Evolutionary conservation across 2,888 invertebrate species (phyloP), one percentile per base, ranked within the genome.

Genomic region (Urechis unicinctus): DNA sequence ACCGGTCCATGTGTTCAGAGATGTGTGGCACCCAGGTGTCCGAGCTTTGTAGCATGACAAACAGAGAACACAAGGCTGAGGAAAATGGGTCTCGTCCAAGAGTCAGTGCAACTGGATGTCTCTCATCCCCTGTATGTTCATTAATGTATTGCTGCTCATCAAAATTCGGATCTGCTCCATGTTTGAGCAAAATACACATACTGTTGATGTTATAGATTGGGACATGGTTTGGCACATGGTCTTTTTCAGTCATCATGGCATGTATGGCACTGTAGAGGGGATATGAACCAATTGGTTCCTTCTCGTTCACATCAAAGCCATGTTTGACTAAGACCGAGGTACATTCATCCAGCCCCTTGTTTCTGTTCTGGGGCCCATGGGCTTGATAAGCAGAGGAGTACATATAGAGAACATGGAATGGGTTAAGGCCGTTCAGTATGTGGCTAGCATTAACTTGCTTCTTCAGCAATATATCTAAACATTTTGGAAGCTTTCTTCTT

Each of bases 121-220:
- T 45, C 22, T 67, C 64, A 45, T 66, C 63, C 24, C 64, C 68
- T 28, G 50, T 66, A 64, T 55, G 36, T 22, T 30, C 30, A 28
- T n/a, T 29, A 22, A 47, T 31, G n/a, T 43, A 24, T 1, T 2
- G 17, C 21, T 30, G 50, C 62, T 73, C 73, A 52, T 73, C 66
- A 52, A 72, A 67, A 53, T 73, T 72, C 1, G 70, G 70, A 60
- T 71, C 64, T 5, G 72, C 72, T 3, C 71, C 69, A 24, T 69
- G 67, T 31, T 68, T 63, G 9, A 68, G 57, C 3, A 72, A 53
- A 22, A 67, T 53, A 2, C 67, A 61, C 36, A 69, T 52, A 0
- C 69, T 62, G 26, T 63, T 57, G 1, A 70, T 57, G 52, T 66
- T 68, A 6, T 66, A 65, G 3, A 42, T 29, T 6, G 60, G 60